Base-by-base conservation (phyloP, 2,797 vertebrate species). In the Betta splendens region DNA sequence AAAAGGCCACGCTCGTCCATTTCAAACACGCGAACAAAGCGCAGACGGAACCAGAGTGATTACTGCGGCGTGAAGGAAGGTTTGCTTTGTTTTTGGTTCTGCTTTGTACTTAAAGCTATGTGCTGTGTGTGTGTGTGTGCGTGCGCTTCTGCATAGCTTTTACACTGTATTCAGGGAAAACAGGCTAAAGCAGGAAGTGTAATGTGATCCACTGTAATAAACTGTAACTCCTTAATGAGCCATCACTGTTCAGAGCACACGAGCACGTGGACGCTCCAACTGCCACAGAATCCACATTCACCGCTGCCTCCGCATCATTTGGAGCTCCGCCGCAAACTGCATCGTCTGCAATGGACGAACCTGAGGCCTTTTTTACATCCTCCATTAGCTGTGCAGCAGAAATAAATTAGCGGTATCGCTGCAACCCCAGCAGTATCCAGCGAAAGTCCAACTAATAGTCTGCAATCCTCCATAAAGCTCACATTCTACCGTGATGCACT, bases 351-450 rank as follows among this genome's bases (percentile, higher is more conserved):
- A 72, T 78, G 61, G 75, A 72, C 63, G 64, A 72, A 85, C 75
- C 65, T 54, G 25, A 38, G 50, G 72, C 64, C 59, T 77, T 83
- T 77, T 83, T 82, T 61, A 75, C 79, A 58, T 69, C 75, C 74
- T 65, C 65, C 78, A 83, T 86, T 83, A 85, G 71, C 42, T 71
- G 73, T 82, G 66, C 78, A 71, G 69, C 52, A 64, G 73, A 76
- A 70, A 75, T 82, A 85, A 84, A 89, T 85, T 75, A 85, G 77
- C 61, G 59, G 59, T 49, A 75, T 69, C 64, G 45, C 53, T 54
- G 63, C 42, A 65, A 49, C 54, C 55, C 29, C 7, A 13, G 53
- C 77, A 61, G 52, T 69, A 54, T 70, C 66, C 66, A 60, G 72
- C 71, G 84, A 84, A 71, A 83, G 58, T 75, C 52, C 28, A 13